phyloP scores from a whole-genome alignment of 2,888 invertebrate species.

The Acleris sparsana region DNA sequence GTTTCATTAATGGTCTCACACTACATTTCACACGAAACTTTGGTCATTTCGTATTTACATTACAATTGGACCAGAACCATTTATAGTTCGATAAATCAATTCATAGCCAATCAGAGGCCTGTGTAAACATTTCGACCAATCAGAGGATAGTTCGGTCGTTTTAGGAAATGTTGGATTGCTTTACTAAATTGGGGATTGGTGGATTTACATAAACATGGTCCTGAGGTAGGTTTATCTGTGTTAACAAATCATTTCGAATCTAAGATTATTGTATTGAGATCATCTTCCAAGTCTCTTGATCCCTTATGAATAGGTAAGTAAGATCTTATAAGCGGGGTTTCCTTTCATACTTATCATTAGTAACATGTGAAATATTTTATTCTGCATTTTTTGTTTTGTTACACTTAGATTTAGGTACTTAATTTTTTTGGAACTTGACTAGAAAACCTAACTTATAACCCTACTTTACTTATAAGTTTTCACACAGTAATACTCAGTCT shows the following conservation, averaged over 20 bases:
- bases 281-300: too few relatives aligned
- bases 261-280: background rate
- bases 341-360: too few relatives aligned
- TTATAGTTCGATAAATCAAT: slow-evolving; percentile 19
- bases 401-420: too few relatives aligned
- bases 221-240: slow-evolving; percentile 6
- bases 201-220: slow-evolving; percentile 13
- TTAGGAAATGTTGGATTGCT: slow-evolving; percentile 10
- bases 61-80: slow-evolving; percentile 2
- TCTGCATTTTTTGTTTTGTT: too few relatives aligned
- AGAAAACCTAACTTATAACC: too few relatives aligned
- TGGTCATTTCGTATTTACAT: slow-evolving; percentile 9
- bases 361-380: too few relatives aligned
- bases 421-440: too few relatives aligned
- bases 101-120: slow-evolving; percentile 12
- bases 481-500: too few relatives aligned
- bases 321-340: too few relatives aligned
- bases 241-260: slow-evolving; percentile 12
- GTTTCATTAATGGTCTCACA: background rate
- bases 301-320: too few relatives aligned
- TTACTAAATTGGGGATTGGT: slow-evolving; percentile 15
- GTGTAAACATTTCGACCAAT: slow-evolving; percentile 7
- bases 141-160: slow-evolving; percentile 6
- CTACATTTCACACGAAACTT: slow-evolving; percentile 10
- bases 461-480: too few relatives aligned